These are phyloP conservation scores for Bombylius major DNA, from an alignment of 2,888 invertebrate genomes.

Conservation along the genomic window DNA sequence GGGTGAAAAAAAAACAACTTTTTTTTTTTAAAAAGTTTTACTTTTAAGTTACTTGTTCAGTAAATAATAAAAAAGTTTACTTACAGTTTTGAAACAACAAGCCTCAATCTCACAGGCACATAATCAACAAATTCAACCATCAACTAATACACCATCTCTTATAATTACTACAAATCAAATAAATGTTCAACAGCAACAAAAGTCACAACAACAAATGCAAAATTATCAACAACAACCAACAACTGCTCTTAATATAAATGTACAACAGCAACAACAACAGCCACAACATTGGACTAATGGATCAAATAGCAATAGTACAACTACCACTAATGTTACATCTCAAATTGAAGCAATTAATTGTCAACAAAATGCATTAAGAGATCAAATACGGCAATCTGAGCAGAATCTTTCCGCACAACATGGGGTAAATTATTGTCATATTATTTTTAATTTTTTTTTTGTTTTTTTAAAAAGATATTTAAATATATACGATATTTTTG, in stretches of 20 bases:
- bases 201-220: constrained; percentile 2
- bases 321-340: constrained; percentile 26
- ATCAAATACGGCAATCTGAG: constrained; percentile 92
- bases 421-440: constrained; percentile 45
- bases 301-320: constrained; percentile 13
- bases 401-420: constrained; percentile 92
- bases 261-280: constrained; percentile 14
- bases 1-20: neutral
- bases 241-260: constrained; percentile 19
- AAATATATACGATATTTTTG: neutral
- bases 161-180: constrained; percentile 8
- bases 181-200: constrained; percentile 31
- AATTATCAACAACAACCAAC: neutral
- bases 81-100: constrained; percentile 67
- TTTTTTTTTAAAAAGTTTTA: neutral
- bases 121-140: constrained; percentile 9
- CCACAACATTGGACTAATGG: constrained; percentile 9
- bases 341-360: constrained; percentile 51
- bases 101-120: constrained; percentile 37
- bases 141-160: constrained; percentile 16
- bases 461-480: neutral
- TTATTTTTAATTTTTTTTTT: constrained; percentile 16
- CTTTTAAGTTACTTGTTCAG: neutral
- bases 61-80: constrained; percentile 27
- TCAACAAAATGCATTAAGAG: constrained; percentile 72